phyloP scores from a whole-genome alignment of 2,113 vertebrate genomes.

The zebrafish (Danio rerio) region DNA sequence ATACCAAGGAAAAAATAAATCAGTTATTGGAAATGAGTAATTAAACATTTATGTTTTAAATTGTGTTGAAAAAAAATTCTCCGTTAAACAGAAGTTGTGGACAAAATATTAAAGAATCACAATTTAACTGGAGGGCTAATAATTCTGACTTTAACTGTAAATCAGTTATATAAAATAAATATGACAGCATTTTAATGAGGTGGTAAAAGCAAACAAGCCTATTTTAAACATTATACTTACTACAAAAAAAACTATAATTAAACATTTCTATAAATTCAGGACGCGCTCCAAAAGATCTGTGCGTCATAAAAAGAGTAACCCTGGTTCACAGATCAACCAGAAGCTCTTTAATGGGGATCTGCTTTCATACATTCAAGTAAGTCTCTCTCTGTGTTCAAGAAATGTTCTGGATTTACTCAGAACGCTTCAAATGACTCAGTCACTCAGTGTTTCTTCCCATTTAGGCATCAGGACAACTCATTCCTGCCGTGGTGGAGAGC shows the following conservation, averaged over 20 bases:
- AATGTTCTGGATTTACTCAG: background rate
- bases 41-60: no score
- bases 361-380: slow-evolving; percentile 81
- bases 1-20: no score
- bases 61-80: no score
- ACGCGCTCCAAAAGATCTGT: slow-evolving; percentile 62
- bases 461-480: slow-evolving; percentile 75
- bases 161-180: background rate
- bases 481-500: slow-evolving; percentile 83
- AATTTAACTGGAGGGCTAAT: no score
- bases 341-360: slow-evolving; percentile 82
- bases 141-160: no score
- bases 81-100: no score
- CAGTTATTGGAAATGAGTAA: no score
- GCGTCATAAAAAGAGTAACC: slow-evolving; percentile 67
- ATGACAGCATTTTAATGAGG: background rate
- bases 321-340: slow-evolving; percentile 66
- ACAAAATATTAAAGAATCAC: no score
- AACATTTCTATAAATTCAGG: slow-evolving; percentile 62
- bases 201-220: background rate
- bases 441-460: background rate
- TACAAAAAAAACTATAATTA: background rate
- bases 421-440: background rate
- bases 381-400: background rate
- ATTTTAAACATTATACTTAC: background rate